Conservation (phyloP, 92 coral and sea anemone genomes). For the Micromussa lordhowensis region DNA sequence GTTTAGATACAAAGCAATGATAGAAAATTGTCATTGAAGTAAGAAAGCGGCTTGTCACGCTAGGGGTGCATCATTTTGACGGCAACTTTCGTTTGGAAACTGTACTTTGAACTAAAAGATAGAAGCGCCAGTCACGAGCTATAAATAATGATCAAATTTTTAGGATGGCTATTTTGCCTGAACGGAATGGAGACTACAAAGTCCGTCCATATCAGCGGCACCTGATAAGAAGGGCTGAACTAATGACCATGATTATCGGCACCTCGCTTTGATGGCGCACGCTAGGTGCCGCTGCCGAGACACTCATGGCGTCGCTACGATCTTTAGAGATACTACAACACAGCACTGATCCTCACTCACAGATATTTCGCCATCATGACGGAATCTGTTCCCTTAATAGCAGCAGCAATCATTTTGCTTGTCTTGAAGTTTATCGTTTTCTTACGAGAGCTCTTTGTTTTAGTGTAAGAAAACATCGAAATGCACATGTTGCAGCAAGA, state of each 20-base stretch:
- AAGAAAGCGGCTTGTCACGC: constrained; percentile 5
- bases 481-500: background rate
- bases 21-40: background rate
- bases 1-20: background rate
- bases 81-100: background rate
- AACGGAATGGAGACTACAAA: background rate
- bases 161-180: background rate
- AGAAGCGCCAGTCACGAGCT: background rate
- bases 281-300: background rate
- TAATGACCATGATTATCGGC: background rate
- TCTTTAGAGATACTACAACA: background rate
- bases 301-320: background rate
- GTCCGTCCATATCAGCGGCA: background rate
- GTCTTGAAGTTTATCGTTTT: no score
- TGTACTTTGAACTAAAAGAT: no score
- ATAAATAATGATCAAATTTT: background rate
- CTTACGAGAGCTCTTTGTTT: no score
- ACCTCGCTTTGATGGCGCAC: no score
- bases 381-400: no score
- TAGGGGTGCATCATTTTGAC: background rate
- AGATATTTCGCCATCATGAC: no score
- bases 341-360: no score
- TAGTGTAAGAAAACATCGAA: no score
- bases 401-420: no score
- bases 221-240: background rate